Percentiles rank a stretch among this genome's conserved stretches.
These are phyloP conservation scores for Drosophila mayri DNA, from an alignment of 1,140 invertebrate species.

Conservation along the genomic window DNA sequence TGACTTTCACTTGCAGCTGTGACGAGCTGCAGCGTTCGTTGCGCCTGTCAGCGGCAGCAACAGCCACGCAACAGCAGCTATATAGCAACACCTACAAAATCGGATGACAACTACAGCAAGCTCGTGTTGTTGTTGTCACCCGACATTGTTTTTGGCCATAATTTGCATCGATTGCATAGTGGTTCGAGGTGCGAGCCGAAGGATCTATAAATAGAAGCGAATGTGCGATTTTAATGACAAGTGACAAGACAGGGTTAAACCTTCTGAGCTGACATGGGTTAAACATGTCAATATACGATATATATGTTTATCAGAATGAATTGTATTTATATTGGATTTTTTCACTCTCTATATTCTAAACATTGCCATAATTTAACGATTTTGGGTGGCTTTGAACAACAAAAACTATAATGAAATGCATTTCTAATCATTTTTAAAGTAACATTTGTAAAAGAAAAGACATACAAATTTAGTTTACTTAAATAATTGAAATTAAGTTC, in stretches of 20 bases:
- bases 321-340: no score
- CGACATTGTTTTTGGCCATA: constrained; percentile 68
- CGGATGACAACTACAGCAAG: constrained; percentile 21
- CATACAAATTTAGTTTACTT: background rate
- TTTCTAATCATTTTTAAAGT: background rate
- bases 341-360: background rate
- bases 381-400: background rate
- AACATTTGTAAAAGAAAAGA: background rate
- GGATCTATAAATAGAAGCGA: constrained; percentile 8
- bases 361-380: background rate
- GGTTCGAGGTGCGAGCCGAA: constrained; percentile 4
- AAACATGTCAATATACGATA: background rate
- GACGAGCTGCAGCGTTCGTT: constrained; percentile 52
- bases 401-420: background rate
- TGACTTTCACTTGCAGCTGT: constrained; percentile 81
- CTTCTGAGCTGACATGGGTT: constrained; percentile 2
- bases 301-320: background rate
- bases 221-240: constrained; percentile 14
- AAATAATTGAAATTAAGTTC: background rate
- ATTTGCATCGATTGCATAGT: constrained; percentile 75
- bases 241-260: constrained; percentile 24
- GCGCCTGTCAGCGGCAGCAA: constrained; percentile 66
- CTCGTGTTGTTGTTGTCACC: constrained; percentile 35
- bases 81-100: constrained; percentile 21
- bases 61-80: constrained; percentile 21